Conservation (phyloP, 2,888 invertebrate genomes). For the Aspidiotus rigidus region DNA sequence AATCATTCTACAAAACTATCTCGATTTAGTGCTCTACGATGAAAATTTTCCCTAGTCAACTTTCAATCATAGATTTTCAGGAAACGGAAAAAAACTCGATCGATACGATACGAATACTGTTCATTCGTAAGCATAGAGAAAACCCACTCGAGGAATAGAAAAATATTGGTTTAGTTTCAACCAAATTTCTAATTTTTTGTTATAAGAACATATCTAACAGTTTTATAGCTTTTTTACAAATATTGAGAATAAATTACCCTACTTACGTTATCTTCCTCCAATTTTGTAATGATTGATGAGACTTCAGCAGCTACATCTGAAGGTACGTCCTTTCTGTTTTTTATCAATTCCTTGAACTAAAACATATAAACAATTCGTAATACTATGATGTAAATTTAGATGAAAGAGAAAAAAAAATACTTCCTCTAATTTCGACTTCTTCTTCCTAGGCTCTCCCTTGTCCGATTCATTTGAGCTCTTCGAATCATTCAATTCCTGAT, state of each 20-base stretch:
- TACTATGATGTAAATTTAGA: neutral
- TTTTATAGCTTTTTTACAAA: too few relatives aligned
- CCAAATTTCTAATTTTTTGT: neutral
- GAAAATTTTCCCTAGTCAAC: conserved; percentile 4
- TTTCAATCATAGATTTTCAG: conserved; percentile 2
- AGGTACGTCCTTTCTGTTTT: neutral
- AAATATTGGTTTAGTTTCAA: neutral
- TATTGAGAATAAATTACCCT: neutral
- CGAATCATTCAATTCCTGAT: conserved; percentile 1
- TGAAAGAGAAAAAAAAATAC: neutral
- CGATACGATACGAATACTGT: conserved; percentile 4
- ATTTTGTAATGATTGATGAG: neutral
- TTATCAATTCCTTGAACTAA: neutral
- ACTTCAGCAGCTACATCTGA: too few relatives aligned
- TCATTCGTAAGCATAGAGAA: conserved; percentile 4
- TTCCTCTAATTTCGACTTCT: neutral
- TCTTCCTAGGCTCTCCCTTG: conserved; percentile 1
- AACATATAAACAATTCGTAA: neutral
- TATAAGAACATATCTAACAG: neutral
- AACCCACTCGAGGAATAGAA: conserved; percentile 3
- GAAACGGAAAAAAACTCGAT: conserved; percentile 4
- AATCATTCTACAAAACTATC: conserved; percentile 4
- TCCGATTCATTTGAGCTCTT: conserved; percentile 2
- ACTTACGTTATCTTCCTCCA: neutral
- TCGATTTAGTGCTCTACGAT: conserved; percentile 4